Percentiles rank a stretch among this genome's conserved stretches.
Conservation (phyloP, 1,140 invertebrate genomes). For the Ceratosolen fusciceps region DNA sequence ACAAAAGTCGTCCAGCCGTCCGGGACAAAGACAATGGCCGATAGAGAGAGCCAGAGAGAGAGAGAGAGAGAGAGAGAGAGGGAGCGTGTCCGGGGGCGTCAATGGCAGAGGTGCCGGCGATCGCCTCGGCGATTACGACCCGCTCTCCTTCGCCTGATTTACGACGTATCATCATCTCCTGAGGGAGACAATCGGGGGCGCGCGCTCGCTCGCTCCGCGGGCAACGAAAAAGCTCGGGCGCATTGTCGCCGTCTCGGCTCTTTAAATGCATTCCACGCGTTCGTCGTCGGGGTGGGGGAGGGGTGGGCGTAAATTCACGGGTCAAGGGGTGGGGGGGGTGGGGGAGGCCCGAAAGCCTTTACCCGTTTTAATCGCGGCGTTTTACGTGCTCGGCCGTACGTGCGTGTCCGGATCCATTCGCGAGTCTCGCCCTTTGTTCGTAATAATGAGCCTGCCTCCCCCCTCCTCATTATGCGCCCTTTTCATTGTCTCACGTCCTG, state of each 20-base stretch:
- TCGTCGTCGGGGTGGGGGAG: not conserved
- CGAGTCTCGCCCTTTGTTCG: constrained; percentile 26
- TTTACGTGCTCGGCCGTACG: constrained; percentile 41
- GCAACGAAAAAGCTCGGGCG: not conserved
- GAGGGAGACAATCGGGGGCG: constrained; percentile 13
- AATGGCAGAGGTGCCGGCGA: constrained; percentile 16
- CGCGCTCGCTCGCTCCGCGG: not conserved
- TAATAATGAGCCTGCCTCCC: not conserved
- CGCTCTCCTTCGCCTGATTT: constrained; percentile 27
- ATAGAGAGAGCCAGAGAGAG: not conserved
- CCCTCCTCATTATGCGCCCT: not conserved
- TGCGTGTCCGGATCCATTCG: constrained; percentile 52
- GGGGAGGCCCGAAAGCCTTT: not conserved
- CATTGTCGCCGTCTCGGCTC: not conserved
- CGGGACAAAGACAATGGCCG: not conserved
- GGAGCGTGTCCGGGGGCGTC: constrained; percentile 9
- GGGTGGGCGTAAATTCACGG: not conserved
- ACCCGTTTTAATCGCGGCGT: constrained; percentile 40
- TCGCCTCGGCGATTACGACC: constrained; percentile 36
- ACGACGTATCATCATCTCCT: constrained; percentile 38
- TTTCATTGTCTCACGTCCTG: not conserved
- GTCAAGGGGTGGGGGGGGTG: too few species aligned
- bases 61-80: not conserved
- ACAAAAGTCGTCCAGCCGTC: too few species aligned
- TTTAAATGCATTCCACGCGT: constrained; percentile 38